phyloP scores from a whole-genome alignment of 2,797 vertebrate genomes.

The Anisognathus igniventris region DNA sequence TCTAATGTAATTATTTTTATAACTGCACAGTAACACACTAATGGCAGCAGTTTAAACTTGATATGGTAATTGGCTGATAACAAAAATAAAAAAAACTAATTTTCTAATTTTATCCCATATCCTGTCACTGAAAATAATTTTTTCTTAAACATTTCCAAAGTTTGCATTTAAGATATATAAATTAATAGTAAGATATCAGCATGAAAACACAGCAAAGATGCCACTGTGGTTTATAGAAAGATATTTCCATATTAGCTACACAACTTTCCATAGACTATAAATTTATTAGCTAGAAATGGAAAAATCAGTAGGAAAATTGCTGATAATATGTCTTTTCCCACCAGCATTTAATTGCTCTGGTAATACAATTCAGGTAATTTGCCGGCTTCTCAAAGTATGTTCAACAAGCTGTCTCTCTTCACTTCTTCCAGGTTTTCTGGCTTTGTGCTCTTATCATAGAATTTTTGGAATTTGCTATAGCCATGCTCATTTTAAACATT shows the following conservation, averaged over 20 bases:
- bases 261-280: not conserved
- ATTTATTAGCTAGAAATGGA: not conserved
- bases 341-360: not conserved
- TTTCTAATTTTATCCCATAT: not conserved
- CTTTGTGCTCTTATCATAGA: not conserved
- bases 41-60: not conserved
- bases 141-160: not conserved
- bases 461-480: not conserved
- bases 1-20: not conserved
- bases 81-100: not conserved
- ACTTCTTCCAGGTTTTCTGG: not conserved
- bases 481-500: not conserved
- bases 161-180: not conserved
- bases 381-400: not conserved
- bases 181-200: not conserved
- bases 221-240: not conserved
- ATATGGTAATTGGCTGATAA: not conserved
- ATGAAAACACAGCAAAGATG: not conserved
- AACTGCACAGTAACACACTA: not conserved
- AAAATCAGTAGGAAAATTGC: not conserved
- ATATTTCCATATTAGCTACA: not conserved
- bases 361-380: not conserved
- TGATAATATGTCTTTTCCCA: not conserved
- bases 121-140: not conserved
- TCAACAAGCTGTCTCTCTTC: not conserved